Evolutionary conservation across 1,140 invertebrate genomes (phyloP), one percentile per base, ranked within the genome.

Genomic region (Macrosteles quadrilineatus): DNA sequence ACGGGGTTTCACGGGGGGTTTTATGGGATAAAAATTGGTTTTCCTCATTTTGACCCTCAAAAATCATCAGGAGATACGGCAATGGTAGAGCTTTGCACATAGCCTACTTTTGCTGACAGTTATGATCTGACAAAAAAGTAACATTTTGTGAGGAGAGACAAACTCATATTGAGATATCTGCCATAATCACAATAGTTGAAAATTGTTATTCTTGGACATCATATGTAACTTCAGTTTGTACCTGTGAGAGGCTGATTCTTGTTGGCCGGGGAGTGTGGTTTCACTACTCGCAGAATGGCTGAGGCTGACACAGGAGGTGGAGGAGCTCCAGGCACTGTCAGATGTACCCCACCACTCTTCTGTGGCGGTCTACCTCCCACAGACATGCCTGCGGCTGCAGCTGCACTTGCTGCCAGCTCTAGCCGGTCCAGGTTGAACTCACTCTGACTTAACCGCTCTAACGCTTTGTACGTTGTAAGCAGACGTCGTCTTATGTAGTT

Each of bases 381-480:
- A n/a, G 53, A 21, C 19, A 31, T 73, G 19, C 27, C 17, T 2
- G 27, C 50, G 4, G 79, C 78, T 21, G 82, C 81, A 2, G 81
- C 77, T 27, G 82, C 77, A 17, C 81, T 80, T 12, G 84, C 84
- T 4, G 83, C 80, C 55, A 88, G 86, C 81, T 91, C 89, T 29
- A 91, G 78, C 71, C 88, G 82, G 75, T 93, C 90, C 71, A 93
- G 76, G 76, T 93, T 91, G 76, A 94, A 92, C 77, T 94, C 91
- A 47, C 90, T 92, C 78, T 93, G 90, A 0, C 90, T 91, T 40
- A 94, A 84, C 40, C 92, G 81, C 76, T 95, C 91, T 29, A 95
- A 77, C 1, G 92, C 92, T 68, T 90, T 85, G 78, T 94, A 94
- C 0, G 92, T 93, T 1, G 90, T 92, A 71, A 93, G 78, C 53